Evolutionary conservation across 2,888 invertebrate species (phyloP).

Genomic region (Mesorhabditis sp.): DNA sequence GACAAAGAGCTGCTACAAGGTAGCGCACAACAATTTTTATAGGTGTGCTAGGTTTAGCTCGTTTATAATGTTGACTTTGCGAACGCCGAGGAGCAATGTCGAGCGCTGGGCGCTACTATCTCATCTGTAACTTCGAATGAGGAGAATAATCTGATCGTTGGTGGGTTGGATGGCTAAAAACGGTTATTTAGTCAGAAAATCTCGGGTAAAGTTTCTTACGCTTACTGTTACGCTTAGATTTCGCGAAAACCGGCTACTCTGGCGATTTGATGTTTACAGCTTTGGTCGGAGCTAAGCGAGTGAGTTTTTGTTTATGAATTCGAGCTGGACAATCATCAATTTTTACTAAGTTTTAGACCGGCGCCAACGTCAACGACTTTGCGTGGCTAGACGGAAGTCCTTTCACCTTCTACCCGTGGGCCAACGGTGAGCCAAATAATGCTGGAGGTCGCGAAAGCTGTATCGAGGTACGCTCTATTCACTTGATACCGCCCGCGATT

Average conservation of each 20-base stretch:
- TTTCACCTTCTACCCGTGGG: not conserved
- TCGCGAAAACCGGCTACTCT: too few species aligned
- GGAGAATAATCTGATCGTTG: not conserved
- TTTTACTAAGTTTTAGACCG: not conserved
- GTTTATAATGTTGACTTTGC: not conserved
- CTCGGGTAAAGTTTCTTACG: too few species aligned
- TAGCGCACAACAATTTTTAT: not conserved
- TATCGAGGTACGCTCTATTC: not conserved
- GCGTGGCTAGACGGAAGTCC: not conserved
- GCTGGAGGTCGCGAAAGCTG: not conserved
- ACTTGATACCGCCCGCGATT: too few species aligned
- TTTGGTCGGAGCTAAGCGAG: too few species aligned
- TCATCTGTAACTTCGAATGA: not conserved
- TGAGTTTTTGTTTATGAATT: too few species aligned
- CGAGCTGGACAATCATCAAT: too few species aligned
- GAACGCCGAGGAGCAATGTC: not conserved
- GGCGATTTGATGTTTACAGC: too few species aligned
- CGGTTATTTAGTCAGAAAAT: too few species aligned
- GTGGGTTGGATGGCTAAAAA: not conserved
- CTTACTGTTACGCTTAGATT: too few species aligned
- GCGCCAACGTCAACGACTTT: not conserved
- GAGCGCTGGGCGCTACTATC: not conserved
- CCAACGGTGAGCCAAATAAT: not conserved
- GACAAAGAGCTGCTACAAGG: not conserved
- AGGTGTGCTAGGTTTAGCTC: not conserved